Percentiles rank a stretch among this genome's conserved stretches.
phyloP scores from a whole-genome alignment of 2,797 vertebrate species.

The Diplodus puntazzo region DNA sequence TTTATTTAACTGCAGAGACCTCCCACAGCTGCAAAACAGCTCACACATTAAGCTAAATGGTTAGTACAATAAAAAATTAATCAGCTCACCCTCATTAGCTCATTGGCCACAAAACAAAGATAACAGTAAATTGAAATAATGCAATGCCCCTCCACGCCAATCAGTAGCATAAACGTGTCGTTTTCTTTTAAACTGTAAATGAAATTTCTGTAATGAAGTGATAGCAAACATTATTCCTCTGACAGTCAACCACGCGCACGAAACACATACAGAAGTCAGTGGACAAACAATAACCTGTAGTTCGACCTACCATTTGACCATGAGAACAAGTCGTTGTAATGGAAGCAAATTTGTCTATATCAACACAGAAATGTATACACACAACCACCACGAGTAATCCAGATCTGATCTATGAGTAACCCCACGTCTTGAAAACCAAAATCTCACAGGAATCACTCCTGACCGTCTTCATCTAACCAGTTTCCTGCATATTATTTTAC shows the following conservation, averaged over 20 bases:
- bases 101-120: conserved; percentile 39
- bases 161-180: neutral
- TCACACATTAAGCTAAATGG: conserved; percentile 14
- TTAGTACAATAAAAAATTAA: conserved; percentile 45
- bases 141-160: conserved; percentile 8
- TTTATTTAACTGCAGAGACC: conserved; percentile 31
- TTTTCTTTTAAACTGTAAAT: conserved; percentile 30
- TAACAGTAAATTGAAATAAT: conserved; percentile 48
- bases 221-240: neutral
- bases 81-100: conserved; percentile 26
- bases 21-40: conserved; percentile 24
- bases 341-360: neutral
- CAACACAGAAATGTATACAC: neutral
- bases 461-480: neutral
- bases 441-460: neutral
- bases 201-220: conserved; percentile 26
- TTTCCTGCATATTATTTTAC: neutral
- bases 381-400: neutral
- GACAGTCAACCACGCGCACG: neutral
- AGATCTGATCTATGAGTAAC: conserved; percentile 2
- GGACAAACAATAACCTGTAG: neutral
- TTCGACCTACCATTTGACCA: neutral
- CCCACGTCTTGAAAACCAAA: neutral
- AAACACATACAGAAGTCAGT: neutral
- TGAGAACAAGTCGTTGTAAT: neutral